phyloP scores from a whole-genome alignment of 2,888 invertebrate genomes.

The Zhengitettix transpicula region DNA sequence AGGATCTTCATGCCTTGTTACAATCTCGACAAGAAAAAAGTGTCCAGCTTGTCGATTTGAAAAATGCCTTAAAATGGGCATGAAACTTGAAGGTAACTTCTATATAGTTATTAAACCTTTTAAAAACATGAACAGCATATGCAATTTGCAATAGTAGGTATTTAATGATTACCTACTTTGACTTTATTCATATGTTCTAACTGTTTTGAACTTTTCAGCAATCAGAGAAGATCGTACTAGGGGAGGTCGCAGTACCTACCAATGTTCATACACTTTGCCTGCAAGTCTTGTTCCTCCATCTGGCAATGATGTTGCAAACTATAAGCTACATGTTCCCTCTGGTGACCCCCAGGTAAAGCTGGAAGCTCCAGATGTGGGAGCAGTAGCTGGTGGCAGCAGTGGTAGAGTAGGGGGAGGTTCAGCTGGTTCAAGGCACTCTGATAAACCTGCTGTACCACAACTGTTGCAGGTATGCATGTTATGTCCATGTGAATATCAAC shows the following conservation, averaged over 20 bases:
- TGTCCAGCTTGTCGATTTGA: constrained; percentile 94
- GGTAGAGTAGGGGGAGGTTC: background rate
- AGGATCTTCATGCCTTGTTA: constrained; percentile 82
- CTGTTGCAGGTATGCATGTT: constrained; percentile 44
- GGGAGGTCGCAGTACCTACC: constrained; percentile 90
- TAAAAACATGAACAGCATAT: too few species aligned
- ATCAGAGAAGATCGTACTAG: constrained; percentile 88
- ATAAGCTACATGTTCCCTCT: constrained; percentile 12
- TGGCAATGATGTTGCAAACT: constrained; percentile 32
- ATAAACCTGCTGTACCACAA: constrained; percentile 36
- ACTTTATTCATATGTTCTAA: background rate
- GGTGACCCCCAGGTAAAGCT: constrained; percentile 18
- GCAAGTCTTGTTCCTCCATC: constrained; percentile 30
- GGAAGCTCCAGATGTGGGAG: constrained; percentile 16
- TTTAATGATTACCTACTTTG: background rate
- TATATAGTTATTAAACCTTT: too few species aligned
- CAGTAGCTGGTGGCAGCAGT: constrained; percentile 10
- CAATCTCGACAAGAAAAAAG: constrained; percentile 85
- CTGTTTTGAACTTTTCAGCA: constrained; percentile 32
- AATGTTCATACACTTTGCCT: constrained; percentile 81
- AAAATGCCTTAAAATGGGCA: constrained; percentile 87
- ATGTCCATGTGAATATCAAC: background rate
- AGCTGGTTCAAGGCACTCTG: constrained; percentile 13
- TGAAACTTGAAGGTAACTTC: constrained; percentile 76
- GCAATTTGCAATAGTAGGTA: too few species aligned